Evolutionary conservation across 2,888 invertebrate species (phyloP), one percentile per base, ranked within the genome.

Genomic region (Zygaena filipendulae): DNA sequence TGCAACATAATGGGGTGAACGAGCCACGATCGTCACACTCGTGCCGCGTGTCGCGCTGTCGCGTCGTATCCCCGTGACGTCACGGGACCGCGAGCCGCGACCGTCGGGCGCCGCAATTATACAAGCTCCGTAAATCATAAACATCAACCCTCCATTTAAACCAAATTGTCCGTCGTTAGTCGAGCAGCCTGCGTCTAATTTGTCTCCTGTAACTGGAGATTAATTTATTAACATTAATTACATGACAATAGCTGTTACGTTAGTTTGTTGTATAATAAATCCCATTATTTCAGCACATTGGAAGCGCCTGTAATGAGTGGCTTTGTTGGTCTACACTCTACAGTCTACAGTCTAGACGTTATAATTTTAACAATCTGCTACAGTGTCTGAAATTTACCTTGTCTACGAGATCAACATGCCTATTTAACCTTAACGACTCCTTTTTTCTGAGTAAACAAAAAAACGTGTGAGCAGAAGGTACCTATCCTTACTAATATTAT

Each of bases 101-200:
- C 75, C 55, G 58, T 43, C 62, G 52, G 77, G 74, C 77, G 75
- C 77, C 77, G 63, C 69, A 71, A 74, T 74, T 74, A 75, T 62
- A 61, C 63, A 55, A 58, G 59, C 66, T 60, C 69, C 74, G 77
- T 79, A 74, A 77, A 79, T 79, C 79, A 79, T 79, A 79, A 77
- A 75, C 77, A 79, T 74, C 74, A 72, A 69, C 72, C 75, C 75
- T 52, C 77, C 74, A 77, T 79, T 79, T 77, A 77, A 75, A 71
- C 70, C 72, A 69, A 79, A 79, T 77, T 71, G 77, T 75, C 72
- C 64, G 72, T 77, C 77, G 72, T 79, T 79, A 77, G 74, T 60
- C 60, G 71, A 70, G 69, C 77, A 75, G 70, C 64, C 66, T 71
- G 75, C 61, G 72, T 74, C 74, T 77, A 74, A 79, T 77, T 75